A percentile compares a stretch with the other conserved stretches of the same genome.
Conservation (phyloP, 2,888 invertebrate species). For the Sinelater perroti region DNA sequence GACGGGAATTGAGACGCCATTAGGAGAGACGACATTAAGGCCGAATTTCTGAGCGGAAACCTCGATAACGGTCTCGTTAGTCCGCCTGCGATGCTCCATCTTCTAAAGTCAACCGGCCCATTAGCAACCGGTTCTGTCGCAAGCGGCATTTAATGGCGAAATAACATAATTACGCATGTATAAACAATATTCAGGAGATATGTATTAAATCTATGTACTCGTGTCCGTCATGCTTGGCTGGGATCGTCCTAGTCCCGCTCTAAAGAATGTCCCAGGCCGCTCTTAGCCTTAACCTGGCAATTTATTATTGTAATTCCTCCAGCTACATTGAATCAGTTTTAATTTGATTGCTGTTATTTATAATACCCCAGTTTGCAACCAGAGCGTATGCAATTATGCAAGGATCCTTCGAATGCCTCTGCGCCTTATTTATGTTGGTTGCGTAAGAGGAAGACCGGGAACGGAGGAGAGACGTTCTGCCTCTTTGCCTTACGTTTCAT, state of each 20-base stretch:
- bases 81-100: conserved; percentile 12
- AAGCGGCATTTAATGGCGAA: conserved; percentile 42
- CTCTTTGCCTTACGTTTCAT: no score
- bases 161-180: conserved; percentile 45
- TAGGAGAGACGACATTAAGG: conserved; percentile 3
- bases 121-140: conserved; percentile 42
- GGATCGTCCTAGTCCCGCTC: conserved; percentile 36
- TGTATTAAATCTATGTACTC: conserved; percentile 27
- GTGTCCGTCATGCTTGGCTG: conserved; percentile 36
- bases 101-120: conserved; percentile 15
- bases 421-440: no score
- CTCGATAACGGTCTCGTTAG: conserved; percentile 21
- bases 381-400: conserved; percentile 13
- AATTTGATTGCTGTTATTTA: conserved; percentile 23
- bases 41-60: conserved; percentile 14
- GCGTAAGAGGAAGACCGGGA: no score
- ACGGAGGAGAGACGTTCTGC: no score
- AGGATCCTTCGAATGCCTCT: conserved; percentile 5
- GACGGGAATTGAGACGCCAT: conserved; percentile 4
- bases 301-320: conserved; percentile 26
- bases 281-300: conserved; percentile 38
- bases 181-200: conserved; percentile 40
- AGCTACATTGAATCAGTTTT: conserved; percentile 20
- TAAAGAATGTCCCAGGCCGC: conserved; percentile 23
- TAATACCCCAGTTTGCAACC: conserved; percentile 14